Base-by-base conservation (phyloP, 1,140 invertebrate genomes). In the Drosophila malerkotliana region DNA sequence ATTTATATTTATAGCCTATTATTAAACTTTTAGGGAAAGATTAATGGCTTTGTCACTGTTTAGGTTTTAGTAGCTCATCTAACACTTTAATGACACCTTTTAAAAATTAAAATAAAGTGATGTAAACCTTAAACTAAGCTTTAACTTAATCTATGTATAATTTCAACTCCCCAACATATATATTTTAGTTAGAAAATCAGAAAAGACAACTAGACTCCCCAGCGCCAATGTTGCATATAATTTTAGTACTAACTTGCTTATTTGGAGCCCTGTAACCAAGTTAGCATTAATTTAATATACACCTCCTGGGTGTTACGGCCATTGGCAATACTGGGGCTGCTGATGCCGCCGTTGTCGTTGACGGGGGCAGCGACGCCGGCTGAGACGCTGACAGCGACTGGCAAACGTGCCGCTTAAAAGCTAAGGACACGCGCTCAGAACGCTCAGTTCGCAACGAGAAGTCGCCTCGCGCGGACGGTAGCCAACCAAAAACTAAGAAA, bases 401-500 rank as follows among this genome's bases (percentile, higher is more conserved):
- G 32, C 14, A 30, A 14, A 30, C 28, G 41, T n/a, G 37, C 51
- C 72, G 83, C 75, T 88, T 88, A 73, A 87, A 87, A 87, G 83
- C 83, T 88, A 87, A 88, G 83, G 82, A 87, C 82, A 87, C 73
- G 56, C 55, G 79, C 61, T 60, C 75, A 59, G 59, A 79, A 63
- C 83, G 75, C 61, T 87, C 76, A 87, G 79, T 87, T 82, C 66
- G 82, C 66, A 63, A 59, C 75, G 82, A 82, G 78, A 76, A 68
- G 74, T 78, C 71, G 82, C 79, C 57, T 69, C 79, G 83, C 79
- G 75, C 61, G 83, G 73, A 66, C 81, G 71, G 54, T 60, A 44
- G 28, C 64, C 53, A 32, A 69, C 28, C 14, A 5, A 26, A 3
- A 9, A 64, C 12, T 12, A 54, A n/a, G 5, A 48, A 30, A 34